Base-by-base conservation (phyloP, 2,888 invertebrate genomes). In the Myathropa florea region DNA sequence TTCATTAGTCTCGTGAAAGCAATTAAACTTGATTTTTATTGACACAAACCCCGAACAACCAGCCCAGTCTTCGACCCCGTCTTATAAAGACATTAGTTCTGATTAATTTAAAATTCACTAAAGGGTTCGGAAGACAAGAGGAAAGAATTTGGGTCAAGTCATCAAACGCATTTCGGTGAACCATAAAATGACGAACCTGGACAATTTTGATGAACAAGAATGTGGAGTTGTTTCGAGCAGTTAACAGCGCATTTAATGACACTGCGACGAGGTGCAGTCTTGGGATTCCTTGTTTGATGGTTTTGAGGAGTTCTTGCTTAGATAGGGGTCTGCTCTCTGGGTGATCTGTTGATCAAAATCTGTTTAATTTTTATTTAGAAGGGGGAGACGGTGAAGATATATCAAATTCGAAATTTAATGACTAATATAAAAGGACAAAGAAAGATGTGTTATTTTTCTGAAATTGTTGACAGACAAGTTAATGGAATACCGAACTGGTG, bases 91-190 rank as follows among this genome's bases (percentile, higher is more conserved):
- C 23, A 24, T 64, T 36, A 12, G 39, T 24, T 36, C 39, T 14
- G n/a, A 14, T 64, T 24, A 10, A 64, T 46, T 24, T 39, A 18
- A 7, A 18, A 1, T 12, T 24, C 12, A 14, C 2, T 9, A 63
- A 36, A 33, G 63, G 36, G 33, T 2, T 9, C 63, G 21, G 18
- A 7, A 46, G 46, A 46, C 46, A 14, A 21, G 21, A 64, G n/a
- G n/a, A 39, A 24, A 10, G 64, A 14, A 64, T 64, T 64, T 64
- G 18, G 64, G 46, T 46, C 46, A 46, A 46, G 46, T 46, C 46
- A 24, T 64, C 64, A 39, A 64, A 36, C 24, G 30, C 2, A 33
- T 6, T 33, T 33, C 10, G 10, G 30, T 10, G 46, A 18, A 46
- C 46, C 18, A 6, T 46, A 46, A 46, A 46, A 46, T 7, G 7